phyloP scores from a whole-genome alignment of 2,113 vertebrate species.

The Triplophysa dalaica region DNA sequence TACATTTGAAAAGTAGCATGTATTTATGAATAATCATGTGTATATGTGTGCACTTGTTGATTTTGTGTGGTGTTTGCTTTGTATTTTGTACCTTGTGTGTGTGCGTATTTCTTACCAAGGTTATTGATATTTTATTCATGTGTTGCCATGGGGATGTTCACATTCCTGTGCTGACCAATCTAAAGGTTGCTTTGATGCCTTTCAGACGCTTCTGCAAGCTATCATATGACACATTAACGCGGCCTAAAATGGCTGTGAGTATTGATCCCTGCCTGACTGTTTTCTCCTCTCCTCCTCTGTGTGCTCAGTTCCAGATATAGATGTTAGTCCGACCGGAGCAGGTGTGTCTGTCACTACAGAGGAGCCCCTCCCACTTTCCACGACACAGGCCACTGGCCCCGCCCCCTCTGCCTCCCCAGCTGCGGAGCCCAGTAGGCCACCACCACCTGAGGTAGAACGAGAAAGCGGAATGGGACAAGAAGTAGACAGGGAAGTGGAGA shows the following conservation, averaged over 20 bases:
- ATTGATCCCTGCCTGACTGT: slow-evolving; percentile 33
- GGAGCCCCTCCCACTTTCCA: slow-evolving; percentile 72
- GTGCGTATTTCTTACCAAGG: slow-evolving; percentile 26
- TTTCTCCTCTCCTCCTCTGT: slow-evolving; percentile 11
- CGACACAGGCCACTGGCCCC: slow-evolving; percentile 75
- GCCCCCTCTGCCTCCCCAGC: slow-evolving; percentile 75
- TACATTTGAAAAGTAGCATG: neutral
- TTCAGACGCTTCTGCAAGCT: slow-evolving; percentile 16
- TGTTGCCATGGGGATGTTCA: slow-evolving; percentile 36
- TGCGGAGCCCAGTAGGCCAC: slow-evolving; percentile 70
- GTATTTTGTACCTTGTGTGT: slow-evolving; percentile 38
- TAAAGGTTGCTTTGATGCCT: slow-evolving; percentile 27
- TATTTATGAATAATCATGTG: neutral
- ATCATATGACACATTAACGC: slow-evolving; percentile 44
- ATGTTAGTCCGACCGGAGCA: slow-evolving; percentile 62
- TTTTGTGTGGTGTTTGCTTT: neutral
- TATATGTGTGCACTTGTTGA: neutral
- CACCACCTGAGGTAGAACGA: slow-evolving; percentile 60
- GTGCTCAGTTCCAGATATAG: slow-evolving; percentile 66
- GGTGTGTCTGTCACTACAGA: slow-evolving; percentile 69
- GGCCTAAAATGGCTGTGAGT: slow-evolving; percentile 24
- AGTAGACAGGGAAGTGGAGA: slow-evolving; percentile 54
- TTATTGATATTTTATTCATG: slow-evolving; percentile 42
- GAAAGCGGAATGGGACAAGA: slow-evolving; percentile 61
- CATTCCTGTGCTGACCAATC: slow-evolving; percentile 39